Evolutionary conservation across 2,797 vertebrate genomes (phyloP).

Genomic region (Muraenolepis orangiensis): DNA sequence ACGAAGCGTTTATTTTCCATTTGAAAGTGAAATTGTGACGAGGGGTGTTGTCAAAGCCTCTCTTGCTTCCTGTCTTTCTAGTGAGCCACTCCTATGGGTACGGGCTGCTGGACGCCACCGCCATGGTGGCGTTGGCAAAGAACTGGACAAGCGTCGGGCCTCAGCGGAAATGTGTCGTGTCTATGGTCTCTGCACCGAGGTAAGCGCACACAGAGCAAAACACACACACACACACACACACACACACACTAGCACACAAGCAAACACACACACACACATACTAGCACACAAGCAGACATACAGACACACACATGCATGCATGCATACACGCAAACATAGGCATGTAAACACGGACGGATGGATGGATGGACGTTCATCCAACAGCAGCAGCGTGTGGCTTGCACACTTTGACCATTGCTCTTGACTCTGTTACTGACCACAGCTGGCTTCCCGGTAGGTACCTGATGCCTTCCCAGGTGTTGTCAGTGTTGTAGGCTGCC

Average conservation of each 20-base stretch:
- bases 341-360: too few species aligned
- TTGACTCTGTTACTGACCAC: background rate
- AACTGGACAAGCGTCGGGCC: constrained; percentile 88
- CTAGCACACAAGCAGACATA: background rate
- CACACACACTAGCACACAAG: background rate
- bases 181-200: constrained; percentile 85
- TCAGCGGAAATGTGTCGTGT: constrained; percentile 87
- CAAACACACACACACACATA: background rate
- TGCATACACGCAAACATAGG: background rate
- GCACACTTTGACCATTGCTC: background rate
- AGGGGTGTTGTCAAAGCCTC: background rate
- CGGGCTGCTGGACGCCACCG: constrained; percentile 87
- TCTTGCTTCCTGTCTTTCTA: constrained; percentile 54
- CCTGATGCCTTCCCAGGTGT: too few species aligned
- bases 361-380: too few species aligned
- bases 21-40: background rate
- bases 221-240: background rate
- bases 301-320: background rate
- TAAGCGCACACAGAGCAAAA: constrained; percentile 52
- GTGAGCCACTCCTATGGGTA: constrained; percentile 98
- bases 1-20: background rate
- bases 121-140: constrained; percentile 85
- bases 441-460: background rate
- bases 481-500: constrained; percentile 12
- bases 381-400: background rate